Conservation (phyloP, 2,888 invertebrate species). For the Trichopria drosophilae region DNA sequence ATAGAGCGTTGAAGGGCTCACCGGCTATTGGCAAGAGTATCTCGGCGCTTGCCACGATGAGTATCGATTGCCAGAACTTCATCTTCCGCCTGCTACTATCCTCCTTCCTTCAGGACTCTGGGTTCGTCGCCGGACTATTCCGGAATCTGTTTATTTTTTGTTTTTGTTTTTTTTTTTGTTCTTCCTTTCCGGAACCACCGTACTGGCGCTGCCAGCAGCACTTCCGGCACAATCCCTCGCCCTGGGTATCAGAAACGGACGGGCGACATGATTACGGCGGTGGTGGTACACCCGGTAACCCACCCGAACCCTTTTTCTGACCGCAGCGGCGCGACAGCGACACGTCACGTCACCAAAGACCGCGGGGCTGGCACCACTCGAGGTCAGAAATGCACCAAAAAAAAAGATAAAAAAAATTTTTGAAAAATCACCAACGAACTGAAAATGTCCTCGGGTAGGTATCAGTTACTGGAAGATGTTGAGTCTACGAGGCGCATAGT, state of each 20-base stretch:
- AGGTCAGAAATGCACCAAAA: neutral
- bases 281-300: too few species aligned
- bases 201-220: too few species aligned
- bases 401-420: neutral
- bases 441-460: too few species aligned
- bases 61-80: conserved; percentile 43
- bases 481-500: conserved; percentile 33
- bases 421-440: too few species aligned
- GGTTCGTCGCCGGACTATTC: conserved; percentile 15
- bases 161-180: too few species aligned
- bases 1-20: conserved; percentile 35
- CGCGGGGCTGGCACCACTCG: conserved; percentile 9
- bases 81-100: conserved; percentile 36
- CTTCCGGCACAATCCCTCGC: too few species aligned
- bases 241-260: too few species aligned
- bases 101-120: conserved; percentile 11
- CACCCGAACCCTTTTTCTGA: neutral
- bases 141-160: too few species aligned
- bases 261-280: too few species aligned
- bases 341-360: conserved; percentile 10
- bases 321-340: conserved; percentile 16
- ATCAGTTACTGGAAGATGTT: too few species aligned
- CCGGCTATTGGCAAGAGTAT: conserved; percentile 45
- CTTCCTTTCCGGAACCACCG: too few species aligned
- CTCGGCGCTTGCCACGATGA: conserved; percentile 44